Conservation (phyloP, 2,113 vertebrate genomes). For the Phalacrocorax brasilianus region DNA sequence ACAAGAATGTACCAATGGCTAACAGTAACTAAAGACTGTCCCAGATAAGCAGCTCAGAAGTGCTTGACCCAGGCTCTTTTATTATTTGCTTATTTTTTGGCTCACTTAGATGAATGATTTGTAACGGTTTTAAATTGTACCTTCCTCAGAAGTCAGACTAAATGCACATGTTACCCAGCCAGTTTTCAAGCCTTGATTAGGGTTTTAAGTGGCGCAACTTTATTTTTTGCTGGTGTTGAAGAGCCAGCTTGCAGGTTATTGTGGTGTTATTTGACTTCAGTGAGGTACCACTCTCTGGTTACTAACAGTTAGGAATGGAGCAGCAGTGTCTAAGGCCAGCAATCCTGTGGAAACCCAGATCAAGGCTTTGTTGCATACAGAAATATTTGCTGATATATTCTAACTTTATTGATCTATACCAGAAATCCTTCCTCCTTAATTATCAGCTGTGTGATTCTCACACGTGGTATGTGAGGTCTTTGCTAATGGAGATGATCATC, state of each 20-base stretch:
- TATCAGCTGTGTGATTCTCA: background rate
- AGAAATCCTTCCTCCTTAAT: background rate
- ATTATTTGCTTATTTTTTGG: background rate
- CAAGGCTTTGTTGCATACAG: background rate
- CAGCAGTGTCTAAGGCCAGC: background rate
- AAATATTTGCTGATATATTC: background rate
- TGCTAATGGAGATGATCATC: background rate
- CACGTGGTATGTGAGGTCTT: background rate
- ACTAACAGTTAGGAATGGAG: background rate
- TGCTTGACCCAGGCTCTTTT: background rate
- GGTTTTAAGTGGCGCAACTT: background rate
- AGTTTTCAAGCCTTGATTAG: background rate
- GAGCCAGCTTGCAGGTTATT: background rate
- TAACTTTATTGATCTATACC: background rate
- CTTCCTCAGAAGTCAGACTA: background rate
- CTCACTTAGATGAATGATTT: background rate
- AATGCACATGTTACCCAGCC: background rate
- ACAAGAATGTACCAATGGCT: background rate
- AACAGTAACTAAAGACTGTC: background rate
- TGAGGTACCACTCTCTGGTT: background rate
- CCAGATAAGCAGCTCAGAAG: background rate
- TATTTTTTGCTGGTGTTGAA: background rate
- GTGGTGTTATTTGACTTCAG: background rate
- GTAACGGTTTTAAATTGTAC: background rate
- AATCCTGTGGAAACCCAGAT: background rate